Conservation (phyloP, 2,113 vertebrate genomes). For the Mesitornis unicolor region DNA sequence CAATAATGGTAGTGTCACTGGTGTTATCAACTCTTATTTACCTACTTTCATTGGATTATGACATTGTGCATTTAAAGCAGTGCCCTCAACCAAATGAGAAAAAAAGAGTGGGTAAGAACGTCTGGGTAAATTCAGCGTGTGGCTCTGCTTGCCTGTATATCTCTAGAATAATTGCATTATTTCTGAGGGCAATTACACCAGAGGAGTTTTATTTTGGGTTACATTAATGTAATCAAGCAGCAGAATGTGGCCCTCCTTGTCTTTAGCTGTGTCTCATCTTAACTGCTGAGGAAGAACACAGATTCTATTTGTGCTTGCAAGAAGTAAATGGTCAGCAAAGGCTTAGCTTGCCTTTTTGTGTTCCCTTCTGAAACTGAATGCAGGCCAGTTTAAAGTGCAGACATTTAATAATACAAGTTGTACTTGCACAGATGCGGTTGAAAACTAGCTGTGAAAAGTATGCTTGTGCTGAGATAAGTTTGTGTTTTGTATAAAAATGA, state of each 20-base stretch:
- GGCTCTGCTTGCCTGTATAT: background rate
- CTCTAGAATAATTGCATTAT: background rate
- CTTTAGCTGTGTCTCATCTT: background rate
- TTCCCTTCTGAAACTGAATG: background rate
- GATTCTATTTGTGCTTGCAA: background rate
- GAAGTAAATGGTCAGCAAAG: background rate
- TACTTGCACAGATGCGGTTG: background rate
- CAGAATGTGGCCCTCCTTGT: background rate
- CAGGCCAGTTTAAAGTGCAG: background rate
- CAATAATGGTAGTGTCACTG: background rate
- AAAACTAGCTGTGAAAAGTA: background rate
- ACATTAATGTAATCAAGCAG: background rate
- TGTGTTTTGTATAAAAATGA: background rate
- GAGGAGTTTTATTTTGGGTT: background rate
- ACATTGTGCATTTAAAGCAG: background rate
- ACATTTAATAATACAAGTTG: background rate
- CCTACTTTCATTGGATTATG: background rate
- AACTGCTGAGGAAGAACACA: background rate
- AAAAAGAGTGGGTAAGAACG: background rate
- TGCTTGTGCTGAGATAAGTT: background rate
- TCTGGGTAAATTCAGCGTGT: background rate
- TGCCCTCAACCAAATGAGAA: background rate
- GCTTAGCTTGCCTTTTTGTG: background rate
- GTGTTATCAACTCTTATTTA: background rate
- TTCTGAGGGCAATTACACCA: background rate